Percentiles rank a stretch among this genome's conserved stretches.
phyloP scores from a whole-genome alignment of 2,113 vertebrate genomes.

The Grus americana region DNA sequence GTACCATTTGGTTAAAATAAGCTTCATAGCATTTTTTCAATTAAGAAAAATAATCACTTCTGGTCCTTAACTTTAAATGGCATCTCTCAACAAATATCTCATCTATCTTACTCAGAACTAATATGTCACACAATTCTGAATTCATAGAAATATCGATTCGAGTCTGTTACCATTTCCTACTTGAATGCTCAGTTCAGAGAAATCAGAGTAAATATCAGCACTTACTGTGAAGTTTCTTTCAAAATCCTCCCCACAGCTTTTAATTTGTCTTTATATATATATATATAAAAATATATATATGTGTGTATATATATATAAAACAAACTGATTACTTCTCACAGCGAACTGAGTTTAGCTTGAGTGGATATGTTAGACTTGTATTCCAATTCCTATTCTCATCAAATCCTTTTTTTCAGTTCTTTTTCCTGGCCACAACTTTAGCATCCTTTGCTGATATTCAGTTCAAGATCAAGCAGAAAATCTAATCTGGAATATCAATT shows the following conservation, averaged over 20 bases:
- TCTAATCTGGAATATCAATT: neutral
- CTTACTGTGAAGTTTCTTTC: neutral
- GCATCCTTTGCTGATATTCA: neutral
- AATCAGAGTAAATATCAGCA: neutral
- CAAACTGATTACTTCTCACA: neutral
- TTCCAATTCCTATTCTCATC: neutral
- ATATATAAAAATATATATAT: no score
- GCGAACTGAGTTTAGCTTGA: neutral
- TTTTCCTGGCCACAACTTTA: neutral
- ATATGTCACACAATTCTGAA: neutral
- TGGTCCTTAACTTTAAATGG: constrained; percentile 25
- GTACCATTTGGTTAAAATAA: constrained; percentile 9
- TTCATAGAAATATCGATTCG: neutral
- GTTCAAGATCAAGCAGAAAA: neutral
- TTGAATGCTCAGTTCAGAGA: neutral
- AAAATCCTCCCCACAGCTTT: neutral
- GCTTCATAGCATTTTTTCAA: constrained; percentile 18
- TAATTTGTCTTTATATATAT: neutral
- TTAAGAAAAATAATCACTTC: constrained; percentile 51
- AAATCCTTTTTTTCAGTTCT: neutral
- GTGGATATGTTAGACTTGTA: neutral
- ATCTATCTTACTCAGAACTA: constrained; percentile 46
- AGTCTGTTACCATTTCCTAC: neutral
- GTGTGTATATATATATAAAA: no score
- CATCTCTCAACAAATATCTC: neutral